These are phyloP conservation scores for Plagodis pulveraria DNA, from an alignment of 2,888 invertebrate species.

Conservation along the genomic window DNA sequence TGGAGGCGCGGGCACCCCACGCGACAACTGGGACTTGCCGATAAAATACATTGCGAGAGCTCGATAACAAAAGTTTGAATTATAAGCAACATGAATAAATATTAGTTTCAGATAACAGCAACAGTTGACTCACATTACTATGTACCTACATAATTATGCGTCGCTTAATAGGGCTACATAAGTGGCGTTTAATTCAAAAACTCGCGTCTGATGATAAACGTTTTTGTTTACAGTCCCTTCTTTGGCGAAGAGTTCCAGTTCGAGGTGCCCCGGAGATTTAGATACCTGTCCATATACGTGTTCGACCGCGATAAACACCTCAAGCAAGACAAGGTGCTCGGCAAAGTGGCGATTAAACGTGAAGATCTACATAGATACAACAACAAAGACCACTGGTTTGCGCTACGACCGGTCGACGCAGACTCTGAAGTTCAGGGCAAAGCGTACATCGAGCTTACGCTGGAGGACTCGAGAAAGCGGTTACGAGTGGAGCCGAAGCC, in stretches of 20 bases:
- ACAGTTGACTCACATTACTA: conserved; percentile 42
- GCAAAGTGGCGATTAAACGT: conserved; percentile 93
- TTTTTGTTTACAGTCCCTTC: conserved; percentile 89
- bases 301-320: conserved; percentile 94
- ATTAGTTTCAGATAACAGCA: conserved; percentile 48
- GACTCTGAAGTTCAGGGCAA: conserved; percentile 97
- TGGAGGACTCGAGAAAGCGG: conserved; percentile 85
- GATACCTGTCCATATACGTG: conserved; percentile 94
- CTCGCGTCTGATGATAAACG: neutral
- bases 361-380: conserved; percentile 95
- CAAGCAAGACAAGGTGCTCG: conserved; percentile 93
- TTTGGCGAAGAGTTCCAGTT: conserved; percentile 97
- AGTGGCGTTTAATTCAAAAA: neutral
- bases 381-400: conserved; percentile 97
- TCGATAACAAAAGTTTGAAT: conserved; percentile 54
- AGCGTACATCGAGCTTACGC: conserved; percentile 92
- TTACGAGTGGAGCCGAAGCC: conserved; percentile 81
- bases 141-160: neutral
- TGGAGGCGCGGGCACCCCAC: conserved; percentile 54
- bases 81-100: conserved; percentile 52
- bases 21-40: conserved; percentile 48
- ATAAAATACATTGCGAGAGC: conserved; percentile 56
- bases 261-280: conserved; percentile 95
- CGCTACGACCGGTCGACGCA: conserved; percentile 92
- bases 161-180: conserved; percentile 15